These are phyloP conservation scores for Cuniculus paca DNA, from an alignment of 2,797 vertebrate genomes.

Conservation along the genomic window DNA sequence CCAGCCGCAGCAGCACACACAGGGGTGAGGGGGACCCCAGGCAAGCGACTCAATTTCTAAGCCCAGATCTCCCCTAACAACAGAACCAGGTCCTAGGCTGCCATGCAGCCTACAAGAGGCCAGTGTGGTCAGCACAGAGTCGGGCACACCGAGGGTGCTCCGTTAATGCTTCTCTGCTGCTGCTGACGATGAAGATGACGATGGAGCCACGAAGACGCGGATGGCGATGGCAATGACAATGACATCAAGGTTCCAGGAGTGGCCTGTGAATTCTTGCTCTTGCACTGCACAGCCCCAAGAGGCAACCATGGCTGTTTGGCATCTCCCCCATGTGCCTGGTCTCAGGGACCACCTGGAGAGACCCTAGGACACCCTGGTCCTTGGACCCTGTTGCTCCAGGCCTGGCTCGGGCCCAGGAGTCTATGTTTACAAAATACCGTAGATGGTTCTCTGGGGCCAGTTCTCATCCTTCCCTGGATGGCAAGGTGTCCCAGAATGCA, in stretches of 20 bases:
- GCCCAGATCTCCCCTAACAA: not conserved
- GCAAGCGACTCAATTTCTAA: not conserved
- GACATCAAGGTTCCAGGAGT: not conserved
- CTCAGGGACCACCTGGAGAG: not conserved
- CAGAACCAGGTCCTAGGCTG: no score
- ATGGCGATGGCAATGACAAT: not conserved
- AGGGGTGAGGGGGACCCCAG: no score
- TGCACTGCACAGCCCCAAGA: not conserved
- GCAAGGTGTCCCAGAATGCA: not conserved
- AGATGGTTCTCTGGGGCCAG: not conserved
- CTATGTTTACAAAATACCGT: not conserved
- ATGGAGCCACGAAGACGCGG: no score
- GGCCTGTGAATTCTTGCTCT: not conserved
- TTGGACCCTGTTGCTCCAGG: not conserved
- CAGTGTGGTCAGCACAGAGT: accelerated
- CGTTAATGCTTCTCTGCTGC: not conserved
- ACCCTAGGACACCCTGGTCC: not conserved
- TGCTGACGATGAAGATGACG: not conserved
- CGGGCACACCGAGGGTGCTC: not conserved
- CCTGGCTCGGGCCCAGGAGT: no score
- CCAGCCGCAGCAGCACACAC: no score
- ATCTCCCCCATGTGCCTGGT: not conserved
- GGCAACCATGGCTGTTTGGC: accelerated
- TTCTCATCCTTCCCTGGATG: not conserved
- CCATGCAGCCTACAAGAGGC: no score